Evolutionary conservation across 2,888 invertebrate genomes (phyloP).

Genomic region (Dioctria rufipes): DNA sequence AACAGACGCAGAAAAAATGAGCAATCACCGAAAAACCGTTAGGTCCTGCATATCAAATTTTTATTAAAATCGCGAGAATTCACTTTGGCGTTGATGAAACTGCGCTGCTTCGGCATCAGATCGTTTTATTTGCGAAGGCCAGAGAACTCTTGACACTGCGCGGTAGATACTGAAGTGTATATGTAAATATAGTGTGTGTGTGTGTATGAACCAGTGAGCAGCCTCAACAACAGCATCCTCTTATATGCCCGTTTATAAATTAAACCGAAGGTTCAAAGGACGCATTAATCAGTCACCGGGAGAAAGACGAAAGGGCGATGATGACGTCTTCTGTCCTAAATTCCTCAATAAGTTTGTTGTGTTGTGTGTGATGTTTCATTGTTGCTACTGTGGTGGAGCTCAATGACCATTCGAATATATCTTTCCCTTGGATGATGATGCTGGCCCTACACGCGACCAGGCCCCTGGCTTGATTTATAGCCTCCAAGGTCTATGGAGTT

Average conservation of each 20-base stretch:
- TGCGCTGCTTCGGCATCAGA: not conserved
- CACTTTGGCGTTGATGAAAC: conserved; percentile 20
- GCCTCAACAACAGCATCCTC: conserved; percentile 25
- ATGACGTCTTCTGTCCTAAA: conserved; percentile 47
- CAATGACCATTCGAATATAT: conserved; percentile 25
- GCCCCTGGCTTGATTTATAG: conserved; percentile 37
- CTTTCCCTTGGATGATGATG: conserved; percentile 22
- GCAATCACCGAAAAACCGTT: conserved; percentile 56
- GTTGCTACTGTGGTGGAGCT: conserved; percentile 3
- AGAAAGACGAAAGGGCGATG: conserved; percentile 37
- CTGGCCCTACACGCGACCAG: conserved; percentile 47
- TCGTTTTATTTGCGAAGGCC: not conserved
- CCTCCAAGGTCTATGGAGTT: conserved; percentile 33
- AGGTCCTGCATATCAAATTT: conserved; percentile 56
- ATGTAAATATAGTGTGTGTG: too few species aligned
- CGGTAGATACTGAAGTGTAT: too few species aligned
- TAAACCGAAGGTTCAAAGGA: conserved; percentile 54
- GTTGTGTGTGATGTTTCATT: conserved; percentile 10
- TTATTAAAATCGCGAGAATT: conserved; percentile 36
- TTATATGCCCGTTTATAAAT: conserved; percentile 45
- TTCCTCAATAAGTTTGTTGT: conserved; percentile 24
- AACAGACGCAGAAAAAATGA: conserved; percentile 50
- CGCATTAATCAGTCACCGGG: conserved; percentile 54
- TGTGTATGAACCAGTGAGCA: not conserved
- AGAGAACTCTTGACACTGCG: not conserved